A percentile compares a stretch with the other conserved stretches of the same genome.
Evolutionary conservation across 2,888 invertebrate genomes (phyloP).

Genomic region (Brachyptera putata): DNA sequence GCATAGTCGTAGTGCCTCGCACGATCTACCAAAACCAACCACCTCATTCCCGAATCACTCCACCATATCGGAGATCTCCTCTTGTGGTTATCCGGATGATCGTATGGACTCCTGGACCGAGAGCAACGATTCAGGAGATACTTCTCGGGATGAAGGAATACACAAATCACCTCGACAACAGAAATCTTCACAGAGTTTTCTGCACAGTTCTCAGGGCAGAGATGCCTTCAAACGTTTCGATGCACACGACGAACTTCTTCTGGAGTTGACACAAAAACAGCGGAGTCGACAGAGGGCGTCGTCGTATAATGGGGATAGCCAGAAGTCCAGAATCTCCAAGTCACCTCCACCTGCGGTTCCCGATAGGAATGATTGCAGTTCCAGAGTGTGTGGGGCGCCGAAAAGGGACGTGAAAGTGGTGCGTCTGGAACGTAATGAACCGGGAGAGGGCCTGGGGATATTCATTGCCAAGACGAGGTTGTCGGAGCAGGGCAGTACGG

Average conservation of each 20-base stretch:
- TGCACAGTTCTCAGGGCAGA: too few species aligned
- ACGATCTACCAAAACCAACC: slow-evolving; percentile 44
- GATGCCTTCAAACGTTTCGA: background rate
- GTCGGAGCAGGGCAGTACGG: slow-evolving; percentile 49
- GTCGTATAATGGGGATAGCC: slow-evolving; percentile 11
- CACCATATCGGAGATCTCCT: too few species aligned
- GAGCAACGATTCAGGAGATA: slow-evolving; percentile 34
- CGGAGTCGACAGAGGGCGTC: slow-evolving; percentile 25
- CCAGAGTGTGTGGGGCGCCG: slow-evolving; percentile 45
- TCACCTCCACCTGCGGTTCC: slow-evolving; percentile 48
- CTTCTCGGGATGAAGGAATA: background rate
- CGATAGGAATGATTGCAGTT: slow-evolving; percentile 45
- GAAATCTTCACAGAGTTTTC: too few species aligned
- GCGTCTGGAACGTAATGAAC: slow-evolving; percentile 53
- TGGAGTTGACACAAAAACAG: slow-evolving; percentile 27
- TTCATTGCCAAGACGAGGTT: slow-evolving; percentile 64
- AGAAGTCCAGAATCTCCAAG: slow-evolving; percentile 37
- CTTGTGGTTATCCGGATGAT: too few species aligned
- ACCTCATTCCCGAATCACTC: too few species aligned
- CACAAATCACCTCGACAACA: background rate
- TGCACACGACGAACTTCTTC: background rate
- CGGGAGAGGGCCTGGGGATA: slow-evolving; percentile 64
- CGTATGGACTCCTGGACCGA: too few species aligned
- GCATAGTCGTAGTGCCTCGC: slow-evolving; percentile 29
- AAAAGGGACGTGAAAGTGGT: slow-evolving; percentile 46